Evolutionary conservation across 2,888 invertebrate genomes (phyloP), one percentile per base, ranked within the genome.

Genomic region (Atethmia centrago): DNA sequence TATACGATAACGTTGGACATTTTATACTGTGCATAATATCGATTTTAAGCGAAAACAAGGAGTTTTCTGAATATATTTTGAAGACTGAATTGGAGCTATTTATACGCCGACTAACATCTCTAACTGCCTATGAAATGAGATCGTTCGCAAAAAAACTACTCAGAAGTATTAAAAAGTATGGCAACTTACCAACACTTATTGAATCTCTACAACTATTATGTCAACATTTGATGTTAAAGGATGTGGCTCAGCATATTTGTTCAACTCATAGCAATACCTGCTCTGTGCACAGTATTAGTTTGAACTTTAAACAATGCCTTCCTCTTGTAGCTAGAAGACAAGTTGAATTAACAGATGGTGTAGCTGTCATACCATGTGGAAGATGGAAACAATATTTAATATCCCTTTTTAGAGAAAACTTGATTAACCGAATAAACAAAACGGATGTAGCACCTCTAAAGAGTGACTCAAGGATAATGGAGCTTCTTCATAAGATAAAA

Each of bases 1-100:
- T 95, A 16, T 95, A 97, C 80, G 97, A 97, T 85, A 96, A 96
- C 79, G 94, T 97, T 61, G 97, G 97, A 53, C 97, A 97, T 89
- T 97, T 97, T 86, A 93, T 94, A 85, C 88, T 97, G 25, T 96
- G 97, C 90, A 92, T 96, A 81, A 87, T 93, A 36, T 88, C 93
- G 10, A 92, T 92, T 76, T 83, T 95, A 65, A 87, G 91, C 55
- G 89, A 90, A 71, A 93, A 92, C 81, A 83, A 73, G 21, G 91
- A 90, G 12, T 93, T 96, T 79, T 87, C 87, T 14, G 88, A 91
- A 53, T 93, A 93, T 73, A 90, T 96, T 79, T 68, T 94, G 4
- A 93, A 91, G 66, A 86, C 93, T 9, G 96, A 96, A 92, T 81
- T 88, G 10, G 90, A 91, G 47, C 81, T 95, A 14, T 96, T 96